Evolutionary conservation across 1,140 invertebrate genomes (phyloP), one percentile per base, ranked within the genome.

Genomic region (Caenorhabditis remanei): DNA sequence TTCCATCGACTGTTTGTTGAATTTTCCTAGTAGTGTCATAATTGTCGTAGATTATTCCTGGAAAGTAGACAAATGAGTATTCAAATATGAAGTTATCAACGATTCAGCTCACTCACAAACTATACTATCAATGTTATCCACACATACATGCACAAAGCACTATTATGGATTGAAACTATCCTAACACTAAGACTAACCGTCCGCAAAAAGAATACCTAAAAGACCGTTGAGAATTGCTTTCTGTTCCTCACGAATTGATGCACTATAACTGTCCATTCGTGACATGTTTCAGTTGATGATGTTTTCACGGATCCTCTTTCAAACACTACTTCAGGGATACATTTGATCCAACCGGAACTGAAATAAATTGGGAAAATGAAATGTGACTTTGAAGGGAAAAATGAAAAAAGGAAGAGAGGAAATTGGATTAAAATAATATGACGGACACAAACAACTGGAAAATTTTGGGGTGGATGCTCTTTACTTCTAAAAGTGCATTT

Each of bases 1-100:
- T 85, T 32, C 63, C 48, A 63, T 85, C 85, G 43, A 75, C 85
- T 4, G 32, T 53, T 53, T 53, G 43, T 16, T 85, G 85, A 71
- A 85, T 85, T 32, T 32, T 50, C 40, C 85, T 71, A 32, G 85
- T 85, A 1, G 85, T 85, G 32, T 85, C 85, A 58, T 85, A 75
- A 50, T 75, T 85, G 67, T 85, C 85, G 32, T 85, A 85, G 50
- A 85, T 85, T 32, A 79, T 85, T 85, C 85, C 85, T 85, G 84
- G 7, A 61, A 48, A 43, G 5, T 0, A 24, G 24, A 5, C n/a
- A 65, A 24, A 32, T 32, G 32, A 32, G 32, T 32, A 32, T n/a
- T 40, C 7, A 6, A 75, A 41, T n/a, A 24, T 40, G 14, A n/a
- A 19, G 2, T 83, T 41, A 83, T 56, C 19, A 9, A 56, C 82